phyloP scores from a whole-genome alignment of 2,113 vertebrate species.

The Oceanites oceanicus region DNA sequence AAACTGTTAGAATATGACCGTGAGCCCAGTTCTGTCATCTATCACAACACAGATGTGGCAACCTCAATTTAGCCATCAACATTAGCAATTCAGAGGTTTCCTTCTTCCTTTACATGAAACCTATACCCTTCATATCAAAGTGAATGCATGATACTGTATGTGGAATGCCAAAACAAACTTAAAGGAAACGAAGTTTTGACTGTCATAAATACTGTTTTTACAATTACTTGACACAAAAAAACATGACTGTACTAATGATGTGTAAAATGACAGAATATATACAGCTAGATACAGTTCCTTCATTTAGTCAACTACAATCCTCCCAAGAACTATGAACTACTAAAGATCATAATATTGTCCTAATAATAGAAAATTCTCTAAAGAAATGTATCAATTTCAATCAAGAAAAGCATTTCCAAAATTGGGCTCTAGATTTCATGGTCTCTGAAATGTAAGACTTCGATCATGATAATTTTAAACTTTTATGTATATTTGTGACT shows the following conservation, averaged over 20 bases:
- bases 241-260: neutral
- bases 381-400: neutral
- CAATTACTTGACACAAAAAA: neutral
- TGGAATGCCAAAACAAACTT: neutral
- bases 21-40: neutral
- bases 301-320: neutral
- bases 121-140: neutral
- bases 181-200: neutral
- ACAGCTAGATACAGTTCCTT: neutral
- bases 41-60: neutral
- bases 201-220: neutral
- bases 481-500: neutral
- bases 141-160: neutral
- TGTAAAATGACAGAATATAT: neutral
- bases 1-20: neutral
- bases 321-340: neutral
- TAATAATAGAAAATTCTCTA: neutral
- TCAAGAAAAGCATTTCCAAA: neutral
- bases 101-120: neutral
- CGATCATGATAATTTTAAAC: neutral
- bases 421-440: neutral
- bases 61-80: neutral
- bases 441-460: neutral
- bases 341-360: neutral
- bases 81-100: neutral